Evolutionary conservation across 2,888 invertebrate species (phyloP).

Genomic region (Pristionchus entomophagus): DNA sequence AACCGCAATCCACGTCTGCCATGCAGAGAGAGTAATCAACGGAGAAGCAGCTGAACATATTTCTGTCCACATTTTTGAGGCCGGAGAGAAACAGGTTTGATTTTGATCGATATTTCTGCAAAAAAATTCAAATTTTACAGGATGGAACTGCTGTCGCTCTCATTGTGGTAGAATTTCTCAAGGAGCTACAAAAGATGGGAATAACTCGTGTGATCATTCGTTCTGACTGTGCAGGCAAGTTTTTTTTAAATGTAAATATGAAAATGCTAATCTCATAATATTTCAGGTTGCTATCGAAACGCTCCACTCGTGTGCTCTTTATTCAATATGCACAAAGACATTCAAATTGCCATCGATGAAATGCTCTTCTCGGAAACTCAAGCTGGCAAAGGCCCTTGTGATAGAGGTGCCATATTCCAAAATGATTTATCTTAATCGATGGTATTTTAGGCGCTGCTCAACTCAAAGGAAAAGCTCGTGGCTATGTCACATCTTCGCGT

Average conservation of each 20-base stretch:
- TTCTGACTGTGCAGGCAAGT: background rate
- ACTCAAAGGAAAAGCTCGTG: background rate
- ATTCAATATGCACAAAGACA: background rate
- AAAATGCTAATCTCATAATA: too few species aligned
- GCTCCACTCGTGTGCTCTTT: background rate
- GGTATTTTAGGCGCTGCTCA: background rate
- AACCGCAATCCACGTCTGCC: too few species aligned
- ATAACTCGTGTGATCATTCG: background rate
- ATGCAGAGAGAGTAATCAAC: too few species aligned
- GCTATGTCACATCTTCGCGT: background rate
- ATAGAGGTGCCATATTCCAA: slow-evolving; percentile 32
- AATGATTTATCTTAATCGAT: background rate
- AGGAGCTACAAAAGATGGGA: background rate
- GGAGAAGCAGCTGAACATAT: background rate
- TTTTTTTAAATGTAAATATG: background rate
- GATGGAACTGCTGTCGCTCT: background rate
- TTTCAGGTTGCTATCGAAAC: slow-evolving; percentile 4
- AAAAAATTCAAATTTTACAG: background rate
- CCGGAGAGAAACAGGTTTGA: slow-evolving; percentile 27
- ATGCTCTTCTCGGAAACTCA: slow-evolving; percentile 4
- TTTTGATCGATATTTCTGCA: too few species aligned
- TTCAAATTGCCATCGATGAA: background rate
- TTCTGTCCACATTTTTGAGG: slow-evolving; percentile 13
- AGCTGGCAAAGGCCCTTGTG: slow-evolving; percentile 1
- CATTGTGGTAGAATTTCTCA: background rate